Evolutionary conservation across 2,113 vertebrate species (phyloP).

Genomic region (Bostrychus sinensis): DNA sequence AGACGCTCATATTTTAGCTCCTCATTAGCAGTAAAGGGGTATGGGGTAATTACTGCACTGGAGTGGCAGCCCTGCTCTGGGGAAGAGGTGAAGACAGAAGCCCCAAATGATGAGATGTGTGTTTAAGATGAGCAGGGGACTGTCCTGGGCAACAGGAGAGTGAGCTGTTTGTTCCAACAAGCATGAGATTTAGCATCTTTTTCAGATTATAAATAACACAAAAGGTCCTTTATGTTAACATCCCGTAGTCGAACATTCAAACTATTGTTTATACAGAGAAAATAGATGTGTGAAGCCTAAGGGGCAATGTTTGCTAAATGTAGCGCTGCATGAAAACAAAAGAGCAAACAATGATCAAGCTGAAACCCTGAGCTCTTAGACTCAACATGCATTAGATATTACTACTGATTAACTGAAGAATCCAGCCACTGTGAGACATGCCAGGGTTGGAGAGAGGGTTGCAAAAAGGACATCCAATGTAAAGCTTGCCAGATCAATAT

Average conservation of each 20-base stretch:
- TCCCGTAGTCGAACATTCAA: constrained; percentile 8
- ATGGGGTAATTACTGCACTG: constrained; percentile 73
- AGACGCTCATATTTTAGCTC: constrained; percentile 74
- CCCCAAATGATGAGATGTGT: constrained; percentile 44
- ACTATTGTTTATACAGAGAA: constrained; percentile 30
- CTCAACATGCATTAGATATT: no score
- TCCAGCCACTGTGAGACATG: no score
- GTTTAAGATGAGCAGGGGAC: constrained; percentile 24
- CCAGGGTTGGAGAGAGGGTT: no score
- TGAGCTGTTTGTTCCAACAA: constrained; percentile 12
- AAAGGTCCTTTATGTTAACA: constrained; percentile 35
- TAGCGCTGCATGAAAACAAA: neutral
- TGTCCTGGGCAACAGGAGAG: constrained; percentile 10
- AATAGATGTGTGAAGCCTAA: neutral
- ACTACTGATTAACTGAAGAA: neutral
- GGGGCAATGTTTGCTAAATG: neutral
- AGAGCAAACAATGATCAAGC: constrained; percentile 3
- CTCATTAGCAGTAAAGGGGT: constrained; percentile 79
- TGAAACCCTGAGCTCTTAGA: neutral
- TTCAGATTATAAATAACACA: constrained; percentile 40
- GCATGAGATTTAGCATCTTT: neutral
- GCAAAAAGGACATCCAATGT: no score
- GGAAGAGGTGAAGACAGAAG: constrained; percentile 39
- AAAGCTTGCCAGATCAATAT: no score
- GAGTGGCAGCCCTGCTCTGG: constrained; percentile 65